phyloP scores from a whole-genome alignment of 1,140 invertebrate species.

The Steinernema khuongi region DNA sequence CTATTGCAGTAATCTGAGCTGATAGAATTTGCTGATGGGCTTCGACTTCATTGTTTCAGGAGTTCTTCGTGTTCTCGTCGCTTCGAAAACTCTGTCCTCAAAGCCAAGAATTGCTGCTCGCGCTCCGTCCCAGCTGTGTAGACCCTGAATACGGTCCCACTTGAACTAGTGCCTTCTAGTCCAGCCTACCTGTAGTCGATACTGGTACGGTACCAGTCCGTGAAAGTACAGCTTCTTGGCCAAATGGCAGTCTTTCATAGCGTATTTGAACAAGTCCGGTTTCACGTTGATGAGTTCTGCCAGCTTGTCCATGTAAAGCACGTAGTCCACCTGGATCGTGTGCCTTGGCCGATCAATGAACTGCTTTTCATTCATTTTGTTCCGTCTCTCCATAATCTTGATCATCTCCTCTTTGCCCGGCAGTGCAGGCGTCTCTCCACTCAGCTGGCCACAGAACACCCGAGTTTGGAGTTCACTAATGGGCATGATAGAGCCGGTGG shows the following conservation, averaged over 20 bases:
- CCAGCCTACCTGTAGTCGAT: constrained; percentile 34
- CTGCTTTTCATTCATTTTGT: constrained; percentile 38
- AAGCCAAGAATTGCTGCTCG: constrained; percentile 36
- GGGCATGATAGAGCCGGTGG: constrained; percentile 61
- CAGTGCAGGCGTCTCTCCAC: constrained; percentile 21
- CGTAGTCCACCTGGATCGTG: constrained; percentile 59
- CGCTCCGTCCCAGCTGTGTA: constrained; percentile 35
- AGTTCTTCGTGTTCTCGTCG: constrained; percentile 36
- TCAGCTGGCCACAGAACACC: constrained; percentile 49
- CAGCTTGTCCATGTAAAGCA: constrained; percentile 60
- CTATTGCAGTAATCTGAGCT: background rate
- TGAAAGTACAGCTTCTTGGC: constrained; percentile 36
- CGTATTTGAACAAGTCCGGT: constrained; percentile 56
- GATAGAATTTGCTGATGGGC: constrained; percentile 19
- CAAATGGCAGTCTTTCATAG: constrained; percentile 39
- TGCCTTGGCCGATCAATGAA: constrained; percentile 60
- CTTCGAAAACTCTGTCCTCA: constrained; percentile 41
- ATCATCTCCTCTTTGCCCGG: constrained; percentile 31
- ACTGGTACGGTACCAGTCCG: constrained; percentile 43
- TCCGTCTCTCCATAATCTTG: constrained; percentile 21
- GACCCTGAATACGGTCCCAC: constrained; percentile 23
- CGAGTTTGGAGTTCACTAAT: constrained; percentile 63
- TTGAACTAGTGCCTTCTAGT: constrained; percentile 17
- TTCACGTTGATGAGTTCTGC: constrained; percentile 59
- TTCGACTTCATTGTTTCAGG: constrained; percentile 25